Base-by-base conservation (phyloP, 2,797 vertebrate species). In the Sebastes nivosus region DNA sequence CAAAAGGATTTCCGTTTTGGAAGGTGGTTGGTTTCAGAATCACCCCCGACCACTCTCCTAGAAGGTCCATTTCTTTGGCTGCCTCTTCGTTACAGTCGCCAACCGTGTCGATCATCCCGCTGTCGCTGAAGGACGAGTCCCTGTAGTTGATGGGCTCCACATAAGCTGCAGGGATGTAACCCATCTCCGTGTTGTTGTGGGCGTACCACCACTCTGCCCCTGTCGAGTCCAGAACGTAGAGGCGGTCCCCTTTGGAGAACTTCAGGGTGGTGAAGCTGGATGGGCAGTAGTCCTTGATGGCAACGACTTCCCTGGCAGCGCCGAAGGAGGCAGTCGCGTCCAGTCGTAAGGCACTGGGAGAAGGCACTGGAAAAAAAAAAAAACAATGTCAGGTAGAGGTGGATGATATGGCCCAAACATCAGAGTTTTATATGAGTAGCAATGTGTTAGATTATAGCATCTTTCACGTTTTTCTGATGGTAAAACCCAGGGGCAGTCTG, bases 131-230 rank as follows among this genome's bases (percentile, higher is more conserved):
- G 0, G 96, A 97, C 0, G 97, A 98, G 89, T 96, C 96, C 63
- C 96, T 94, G 89, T 93, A 94, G 87, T 93, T 96, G 0, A 99
- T 72, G 4, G 98, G 98, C 84, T 98, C 95, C 65, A 99, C 98
- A 0, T 99, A 97, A 8, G 98, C 97, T 4, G 98, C 96, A 0
- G 98, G 98, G 87, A 99, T 99, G 87, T 99, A 99, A 6, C 98
- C 98, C 97, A 99, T 99, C 88, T 99, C 98, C 0, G 96, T 99
- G 89, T 97, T 99, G 92, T 99, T 99, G 93, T 99, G 98, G 3
- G 98, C 98, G 0, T 99, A 99, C 98, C 98, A 99, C 98, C 98
- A 99, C 84, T 99, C 98, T 1, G 97, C 97, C 11, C 97, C 97
- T 0, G 98, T 97, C 0, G 97, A 96, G 92, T 99, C 98, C 85